Percentiles rank a stretch among this genome's conserved stretches.
Conservation (phyloP, 2,113 vertebrate species). For the Hemiprocne comata region DNA sequence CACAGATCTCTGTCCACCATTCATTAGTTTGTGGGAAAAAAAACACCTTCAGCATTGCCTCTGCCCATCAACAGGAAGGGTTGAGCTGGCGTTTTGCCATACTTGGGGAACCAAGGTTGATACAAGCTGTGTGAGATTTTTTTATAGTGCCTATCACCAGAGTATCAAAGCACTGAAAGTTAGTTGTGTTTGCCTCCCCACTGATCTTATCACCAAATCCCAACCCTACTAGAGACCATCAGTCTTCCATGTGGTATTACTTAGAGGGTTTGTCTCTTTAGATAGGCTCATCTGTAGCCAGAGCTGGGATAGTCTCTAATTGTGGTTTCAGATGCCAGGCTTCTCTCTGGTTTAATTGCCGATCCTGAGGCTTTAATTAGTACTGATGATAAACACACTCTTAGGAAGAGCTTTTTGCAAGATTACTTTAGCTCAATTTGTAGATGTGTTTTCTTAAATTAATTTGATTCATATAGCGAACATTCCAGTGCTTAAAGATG, state of each 20-base stretch:
- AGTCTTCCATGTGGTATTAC: not conserved
- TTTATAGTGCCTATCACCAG: not conserved
- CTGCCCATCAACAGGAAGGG: not conserved
- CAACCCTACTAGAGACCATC: not conserved
- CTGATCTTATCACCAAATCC: slow-evolving; percentile 28
- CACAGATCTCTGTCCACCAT: not conserved
- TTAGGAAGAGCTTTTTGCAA: not conserved
- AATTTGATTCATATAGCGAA: not conserved
- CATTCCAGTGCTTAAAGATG: not conserved
- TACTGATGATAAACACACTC: not conserved
- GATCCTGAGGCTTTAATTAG: slow-evolving; percentile 29
- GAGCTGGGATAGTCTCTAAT: not conserved
- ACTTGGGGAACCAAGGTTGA: not conserved
- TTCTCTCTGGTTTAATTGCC: too few species aligned
- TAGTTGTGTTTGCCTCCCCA: not conserved
- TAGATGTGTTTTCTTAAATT: not conserved
- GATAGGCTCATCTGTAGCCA: not conserved
- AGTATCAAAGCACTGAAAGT: slow-evolving; percentile 14
- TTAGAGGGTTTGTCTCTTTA: not conserved
- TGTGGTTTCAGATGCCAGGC: not conserved
- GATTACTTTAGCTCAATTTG: not conserved
- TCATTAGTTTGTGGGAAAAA: not conserved
- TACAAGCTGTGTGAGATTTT: slow-evolving; percentile 7
- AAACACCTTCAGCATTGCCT: not conserved
- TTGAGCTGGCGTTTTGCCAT: not conserved